These are phyloP conservation scores for Aythya fuligula DNA, from an alignment of 2,797 vertebrate species.

Conservation along the genomic window DNA sequence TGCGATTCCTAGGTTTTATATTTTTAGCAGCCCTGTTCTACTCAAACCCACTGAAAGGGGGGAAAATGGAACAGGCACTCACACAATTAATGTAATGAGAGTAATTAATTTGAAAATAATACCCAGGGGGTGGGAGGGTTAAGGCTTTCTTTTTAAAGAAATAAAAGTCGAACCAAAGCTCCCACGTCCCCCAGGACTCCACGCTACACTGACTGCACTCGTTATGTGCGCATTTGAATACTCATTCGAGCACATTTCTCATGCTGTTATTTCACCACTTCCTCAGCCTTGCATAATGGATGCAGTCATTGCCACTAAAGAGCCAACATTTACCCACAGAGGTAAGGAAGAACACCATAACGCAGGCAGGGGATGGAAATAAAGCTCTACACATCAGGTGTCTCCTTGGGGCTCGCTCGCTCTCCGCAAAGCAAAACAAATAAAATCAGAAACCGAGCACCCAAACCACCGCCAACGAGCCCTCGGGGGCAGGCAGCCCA, in stretches of 20 bases:
- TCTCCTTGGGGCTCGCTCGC: constrained; percentile 1
- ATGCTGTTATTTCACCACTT: constrained; percentile 71
- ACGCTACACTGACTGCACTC: constrained; percentile 70
- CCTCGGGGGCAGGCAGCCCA: not conserved
- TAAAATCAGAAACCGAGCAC: not conserved
- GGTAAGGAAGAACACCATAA: constrained; percentile 40
- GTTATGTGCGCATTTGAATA: constrained; percentile 75
- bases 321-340: constrained; percentile 64
- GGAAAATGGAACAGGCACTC: constrained; percentile 52
- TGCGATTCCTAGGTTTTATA: constrained; percentile 53
- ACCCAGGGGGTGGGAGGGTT: constrained; percentile 56
- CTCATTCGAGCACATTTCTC: constrained; percentile 71
- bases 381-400: constrained; percentile 4
- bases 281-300: constrained; percentile 70
- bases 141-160: constrained; percentile 69
- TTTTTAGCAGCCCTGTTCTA: constrained; percentile 69
- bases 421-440: not conserved
- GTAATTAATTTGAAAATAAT: constrained; percentile 73
- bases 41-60: constrained; percentile 44
- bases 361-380: constrained; percentile 23
- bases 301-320: constrained; percentile 65
- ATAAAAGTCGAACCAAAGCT: constrained; percentile 72
- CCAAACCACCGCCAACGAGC: fast-evolving
- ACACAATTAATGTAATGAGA: constrained; percentile 69
- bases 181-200: constrained; percentile 69